Evolutionary conservation across 37 sponge, comb jelly and placozoan species (phyloP).

Genomic region (Aplysina aerophoba): DNA sequence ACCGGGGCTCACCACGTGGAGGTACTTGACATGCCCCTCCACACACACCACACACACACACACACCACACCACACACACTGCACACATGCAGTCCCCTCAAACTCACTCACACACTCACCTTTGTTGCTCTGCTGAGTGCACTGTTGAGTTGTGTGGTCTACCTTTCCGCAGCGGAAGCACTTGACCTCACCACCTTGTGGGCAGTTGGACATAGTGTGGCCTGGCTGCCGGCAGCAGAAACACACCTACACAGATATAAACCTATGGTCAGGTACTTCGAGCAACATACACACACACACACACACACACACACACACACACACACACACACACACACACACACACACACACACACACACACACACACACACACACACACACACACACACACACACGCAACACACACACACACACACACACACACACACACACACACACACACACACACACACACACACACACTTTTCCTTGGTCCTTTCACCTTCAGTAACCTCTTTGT

Average conservation of each 20-base stretch:
- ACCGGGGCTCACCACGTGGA: no score
- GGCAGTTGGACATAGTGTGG: constrained; percentile 73
- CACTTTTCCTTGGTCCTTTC: constrained; percentile 4
- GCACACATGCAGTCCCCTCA: no score
- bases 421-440: no score
- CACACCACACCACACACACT: no score
- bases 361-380: constrained; percentile 68
- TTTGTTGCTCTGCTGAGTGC: constrained; percentile 42
- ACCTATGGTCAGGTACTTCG: no score
- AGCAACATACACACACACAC: no score
- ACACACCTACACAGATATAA: constrained; percentile 54
- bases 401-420: no score
- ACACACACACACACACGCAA: neutral
- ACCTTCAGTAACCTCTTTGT: constrained; percentile 3
- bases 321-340: no score
- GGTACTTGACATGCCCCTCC: no score
- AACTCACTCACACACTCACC: neutral
- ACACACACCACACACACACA: no score
- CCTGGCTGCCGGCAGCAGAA: constrained; percentile 79
- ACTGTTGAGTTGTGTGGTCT: constrained; percentile 70
- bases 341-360: neutral
- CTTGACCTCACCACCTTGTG: constrained; percentile 36
- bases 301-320: neutral
- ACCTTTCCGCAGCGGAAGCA: constrained; percentile 89
- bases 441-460: neutral